phyloP scores from a whole-genome alignment of 2,888 invertebrate genomes.

The Tridacna gigas region DNA sequence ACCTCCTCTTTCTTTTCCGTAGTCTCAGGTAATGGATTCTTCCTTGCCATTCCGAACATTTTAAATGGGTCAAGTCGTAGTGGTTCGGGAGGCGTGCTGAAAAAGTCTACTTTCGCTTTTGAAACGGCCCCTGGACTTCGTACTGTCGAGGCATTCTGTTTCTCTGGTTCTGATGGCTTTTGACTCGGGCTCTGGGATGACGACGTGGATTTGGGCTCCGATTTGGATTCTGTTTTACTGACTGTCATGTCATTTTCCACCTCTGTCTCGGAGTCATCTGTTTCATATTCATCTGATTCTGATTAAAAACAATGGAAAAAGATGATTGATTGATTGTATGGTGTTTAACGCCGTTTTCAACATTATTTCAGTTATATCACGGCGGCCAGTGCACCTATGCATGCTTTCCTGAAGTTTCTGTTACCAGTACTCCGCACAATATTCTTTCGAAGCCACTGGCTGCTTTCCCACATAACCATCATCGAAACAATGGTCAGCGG shows the following conservation, averaged over 20 bases:
- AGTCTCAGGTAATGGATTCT: conserved; percentile 40
- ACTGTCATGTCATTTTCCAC: conserved; percentile 58
- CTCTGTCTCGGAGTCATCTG: conserved; percentile 63
- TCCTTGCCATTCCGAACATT: conserved; percentile 76
- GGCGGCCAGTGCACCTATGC: too few relatives aligned
- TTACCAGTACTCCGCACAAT: too few relatives aligned
- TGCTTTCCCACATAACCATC: too few relatives aligned
- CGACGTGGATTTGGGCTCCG: conserved; percentile 35
- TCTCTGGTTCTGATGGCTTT: conserved; percentile 5
- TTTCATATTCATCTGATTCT: conserved; percentile 60
- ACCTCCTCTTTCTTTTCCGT: conserved; percentile 32
- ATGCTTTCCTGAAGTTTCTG: too few relatives aligned
- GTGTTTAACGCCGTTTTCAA: too few relatives aligned
- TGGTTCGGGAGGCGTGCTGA: conserved; percentile 81
- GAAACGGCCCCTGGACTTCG: conserved; percentile 45
- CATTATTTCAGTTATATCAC: too few relatives aligned
- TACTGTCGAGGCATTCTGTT: conserved; percentile 1
- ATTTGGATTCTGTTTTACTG: conserved; percentile 39
- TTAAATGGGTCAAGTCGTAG: conserved; percentile 81
- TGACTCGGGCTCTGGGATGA: not conserved
- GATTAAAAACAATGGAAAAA: conserved; percentile 5
- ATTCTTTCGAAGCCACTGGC: too few relatives aligned
- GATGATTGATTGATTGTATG: too few relatives aligned
- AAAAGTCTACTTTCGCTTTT: conserved; percentile 81
- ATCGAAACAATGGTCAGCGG: too few relatives aligned